phyloP scores from a whole-genome alignment of 2,888 invertebrate species.

The Zele albiditarsus region DNA sequence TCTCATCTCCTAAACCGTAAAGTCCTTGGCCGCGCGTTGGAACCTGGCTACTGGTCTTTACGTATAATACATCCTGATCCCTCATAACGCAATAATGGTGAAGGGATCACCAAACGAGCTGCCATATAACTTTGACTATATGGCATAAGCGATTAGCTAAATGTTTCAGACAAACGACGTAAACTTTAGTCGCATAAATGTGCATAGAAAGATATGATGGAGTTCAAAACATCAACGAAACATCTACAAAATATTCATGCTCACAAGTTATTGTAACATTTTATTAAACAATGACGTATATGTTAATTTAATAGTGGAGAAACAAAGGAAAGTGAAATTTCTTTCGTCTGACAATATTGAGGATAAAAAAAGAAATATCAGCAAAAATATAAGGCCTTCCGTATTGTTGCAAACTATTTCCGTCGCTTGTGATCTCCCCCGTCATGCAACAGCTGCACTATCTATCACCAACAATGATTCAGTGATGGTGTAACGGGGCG shows the following conservation, averaged over 20 bases:
- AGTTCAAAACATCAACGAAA: not conserved
- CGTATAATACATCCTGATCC: conserved; percentile 66
- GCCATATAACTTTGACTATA: conserved; percentile 66
- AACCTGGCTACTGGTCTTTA: conserved; percentile 68
- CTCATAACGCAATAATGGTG: conserved; percentile 68
- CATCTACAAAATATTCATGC: not conserved
- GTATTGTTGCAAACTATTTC: conserved; percentile 71
- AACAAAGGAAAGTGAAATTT: not conserved
- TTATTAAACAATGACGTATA: not conserved
- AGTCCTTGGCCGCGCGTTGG: conserved; percentile 60
- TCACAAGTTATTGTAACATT: not conserved
- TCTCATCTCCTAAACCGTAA: conserved; percentile 67
- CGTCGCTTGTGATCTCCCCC: conserved; percentile 64
- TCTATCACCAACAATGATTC: conserved; percentile 71
- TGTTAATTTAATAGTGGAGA: not conserved
- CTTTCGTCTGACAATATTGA: conserved; percentile 1
- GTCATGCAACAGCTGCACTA: conserved; percentile 67
- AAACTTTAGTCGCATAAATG: not conserved
- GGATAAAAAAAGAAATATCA: not conserved
- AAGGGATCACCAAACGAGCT: conserved; percentile 57
- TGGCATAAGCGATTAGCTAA: conserved; percentile 54
- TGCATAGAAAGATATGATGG: not conserved
- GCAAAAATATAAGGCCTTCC: conserved; percentile 35
- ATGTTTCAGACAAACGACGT: conserved; percentile 32
- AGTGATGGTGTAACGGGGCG: conserved; percentile 66